These are phyloP conservation scores for Gonioctena quinquepunctata DNA, from an alignment of 1,140 invertebrate species.

Conservation along the genomic window DNA sequence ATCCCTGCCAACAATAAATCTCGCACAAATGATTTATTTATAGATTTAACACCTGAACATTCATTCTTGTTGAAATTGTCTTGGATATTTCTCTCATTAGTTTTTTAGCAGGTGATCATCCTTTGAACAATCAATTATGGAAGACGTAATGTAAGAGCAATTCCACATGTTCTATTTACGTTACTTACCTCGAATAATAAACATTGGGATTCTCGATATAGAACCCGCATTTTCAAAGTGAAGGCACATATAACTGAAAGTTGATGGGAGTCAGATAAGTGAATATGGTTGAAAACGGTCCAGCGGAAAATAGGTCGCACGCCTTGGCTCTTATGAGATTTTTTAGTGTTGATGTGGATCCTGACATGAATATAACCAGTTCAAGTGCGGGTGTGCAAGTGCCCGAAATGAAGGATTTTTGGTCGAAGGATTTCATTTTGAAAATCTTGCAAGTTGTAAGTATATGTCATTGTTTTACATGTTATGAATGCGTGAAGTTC, in stretches of 20 bases:
- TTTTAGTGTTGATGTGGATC: slow-evolving; percentile 36
- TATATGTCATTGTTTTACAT: too few species aligned
- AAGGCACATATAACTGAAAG: not conserved
- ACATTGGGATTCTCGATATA: not conserved
- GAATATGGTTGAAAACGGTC: not conserved
- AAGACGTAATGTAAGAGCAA: too few species aligned
- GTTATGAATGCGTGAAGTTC: too few species aligned
- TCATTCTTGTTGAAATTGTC: too few species aligned
- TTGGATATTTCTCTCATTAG: too few species aligned
- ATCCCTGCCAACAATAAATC: too few species aligned
- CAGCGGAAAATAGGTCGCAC: not conserved
- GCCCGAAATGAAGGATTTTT: slow-evolving; percentile 24
- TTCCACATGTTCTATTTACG: not conserved
- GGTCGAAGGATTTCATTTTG: slow-evolving; percentile 29
- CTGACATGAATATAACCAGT: slow-evolving; percentile 17
- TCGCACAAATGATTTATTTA: too few species aligned
- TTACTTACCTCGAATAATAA: not conserved
- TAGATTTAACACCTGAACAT: too few species aligned
- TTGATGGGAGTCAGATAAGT: not conserved
- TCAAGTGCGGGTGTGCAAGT: not conserved
- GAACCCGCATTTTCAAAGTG: not conserved
- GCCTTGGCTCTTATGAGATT: slow-evolving; percentile 23
- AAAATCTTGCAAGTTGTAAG: slow-evolving; percentile 32
- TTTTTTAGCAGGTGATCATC: too few species aligned
- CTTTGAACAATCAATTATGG: too few species aligned